A percentile compares a stretch with the other conserved stretches of the same genome.
phyloP scores from a whole-genome alignment of 2,113 vertebrate genomes.

The Pelmatolapia mariae region DNA sequence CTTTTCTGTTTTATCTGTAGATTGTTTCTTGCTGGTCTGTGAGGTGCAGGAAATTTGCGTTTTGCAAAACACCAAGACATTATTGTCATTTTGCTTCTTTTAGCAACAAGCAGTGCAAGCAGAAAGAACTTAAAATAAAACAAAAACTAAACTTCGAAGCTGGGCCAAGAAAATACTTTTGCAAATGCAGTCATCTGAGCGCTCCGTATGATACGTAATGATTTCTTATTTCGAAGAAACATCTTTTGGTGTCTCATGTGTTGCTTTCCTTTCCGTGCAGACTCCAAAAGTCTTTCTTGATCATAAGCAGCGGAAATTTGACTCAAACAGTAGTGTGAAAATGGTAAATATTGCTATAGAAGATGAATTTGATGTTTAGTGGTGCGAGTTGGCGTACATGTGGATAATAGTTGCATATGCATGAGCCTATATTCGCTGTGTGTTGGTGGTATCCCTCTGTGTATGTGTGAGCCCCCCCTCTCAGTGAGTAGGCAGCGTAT shows the following conservation, averaged over 20 bases:
- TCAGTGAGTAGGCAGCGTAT: slow-evolving; percentile 46
- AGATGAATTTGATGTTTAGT: background rate
- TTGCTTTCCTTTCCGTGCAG: background rate
- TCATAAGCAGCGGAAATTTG: background rate
- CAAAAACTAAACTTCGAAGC: background rate
- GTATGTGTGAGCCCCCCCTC: background rate
- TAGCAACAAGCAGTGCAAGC: background rate
- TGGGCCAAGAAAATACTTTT: background rate
- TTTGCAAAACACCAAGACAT: background rate
- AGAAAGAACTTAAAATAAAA: background rate
- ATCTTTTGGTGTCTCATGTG: background rate
- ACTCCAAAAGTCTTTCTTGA: background rate
- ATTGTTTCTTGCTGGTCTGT: background rate
- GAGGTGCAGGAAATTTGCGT: background rate
- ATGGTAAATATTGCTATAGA: background rate
- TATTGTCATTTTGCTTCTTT: background rate
- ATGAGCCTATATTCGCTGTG: background rate
- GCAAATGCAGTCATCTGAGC: background rate
- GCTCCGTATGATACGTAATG: background rate
- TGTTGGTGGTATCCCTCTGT: slow-evolving; percentile 2
- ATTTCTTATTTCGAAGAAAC: background rate
- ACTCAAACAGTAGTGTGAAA: background rate
- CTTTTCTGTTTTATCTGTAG: background rate
- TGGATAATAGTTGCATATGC: background rate
- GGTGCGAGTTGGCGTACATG: slow-evolving; percentile 1